phyloP scores from a whole-genome alignment of 2,888 invertebrate species.

The Melanchra persicariae region DNA sequence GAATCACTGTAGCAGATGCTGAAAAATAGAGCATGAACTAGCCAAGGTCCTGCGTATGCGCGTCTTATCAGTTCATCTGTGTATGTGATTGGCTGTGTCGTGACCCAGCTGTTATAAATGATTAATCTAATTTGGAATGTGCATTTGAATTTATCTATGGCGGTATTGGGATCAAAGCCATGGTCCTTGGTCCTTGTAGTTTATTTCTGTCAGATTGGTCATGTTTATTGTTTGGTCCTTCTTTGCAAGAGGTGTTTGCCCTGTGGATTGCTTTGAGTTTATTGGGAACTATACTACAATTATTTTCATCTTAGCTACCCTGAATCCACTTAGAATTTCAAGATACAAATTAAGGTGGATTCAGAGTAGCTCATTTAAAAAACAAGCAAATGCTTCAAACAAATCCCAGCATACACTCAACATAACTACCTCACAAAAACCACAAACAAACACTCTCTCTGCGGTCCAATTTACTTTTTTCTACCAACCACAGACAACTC shows the following conservation, averaged over 20 bases:
- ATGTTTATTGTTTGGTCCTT: neutral
- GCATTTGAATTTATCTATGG: neutral
- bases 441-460: slow-evolving; percentile 56
- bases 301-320: too few relatives aligned
- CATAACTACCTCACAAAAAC: slow-evolving; percentile 35
- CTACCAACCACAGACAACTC: slow-evolving; percentile 55
- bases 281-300: too few relatives aligned
- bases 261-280: neutral
- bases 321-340: too few relatives aligned
- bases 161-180: neutral
- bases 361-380: too few relatives aligned
- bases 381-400: too few relatives aligned
- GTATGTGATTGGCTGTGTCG: slow-evolving; percentile 49
- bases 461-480: slow-evolving; percentile 65
- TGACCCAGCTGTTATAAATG: slow-evolving; percentile 45
- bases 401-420: too few relatives aligned
- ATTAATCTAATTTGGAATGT: slow-evolving; percentile 37
- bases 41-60: slow-evolving; percentile 41
- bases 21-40: slow-evolving; percentile 58
- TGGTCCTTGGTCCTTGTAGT: neutral
- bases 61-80: slow-evolving; percentile 57
- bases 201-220: neutral
- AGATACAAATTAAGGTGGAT: too few relatives aligned
- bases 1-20: slow-evolving; percentile 14
- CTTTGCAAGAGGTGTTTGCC: too few relatives aligned